These are phyloP conservation scores for Actinernus sp. DNA, from an alignment of 92 coral and sea anemone genomes.

Conservation along the genomic window DNA sequence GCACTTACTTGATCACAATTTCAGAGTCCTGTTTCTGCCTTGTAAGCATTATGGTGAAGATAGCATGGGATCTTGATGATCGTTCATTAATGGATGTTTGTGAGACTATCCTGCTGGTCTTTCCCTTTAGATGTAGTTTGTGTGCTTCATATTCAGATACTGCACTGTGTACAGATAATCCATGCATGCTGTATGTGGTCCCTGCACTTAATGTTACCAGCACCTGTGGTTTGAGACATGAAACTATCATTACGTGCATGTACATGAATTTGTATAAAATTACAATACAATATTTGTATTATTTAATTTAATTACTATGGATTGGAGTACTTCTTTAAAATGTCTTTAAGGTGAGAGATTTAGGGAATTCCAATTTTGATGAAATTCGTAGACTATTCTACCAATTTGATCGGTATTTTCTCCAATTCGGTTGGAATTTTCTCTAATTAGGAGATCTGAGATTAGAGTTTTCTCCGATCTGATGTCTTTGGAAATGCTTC, in stretches of 20 bases:
- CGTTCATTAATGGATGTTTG: constrained; percentile 20
- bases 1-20: constrained; percentile 35
- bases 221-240: constrained; percentile 35
- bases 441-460: no score
- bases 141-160: constrained; percentile 49
- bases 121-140: constrained; percentile 36
- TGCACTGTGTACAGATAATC: constrained; percentile 46
- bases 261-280: not conserved
- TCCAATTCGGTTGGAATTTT: no score
- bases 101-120: constrained; percentile 16
- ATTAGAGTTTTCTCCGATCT: no score
- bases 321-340: no score
- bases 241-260: not conserved
- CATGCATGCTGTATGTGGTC: constrained; percentile 49
- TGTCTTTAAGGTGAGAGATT: no score
- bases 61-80: constrained; percentile 63
- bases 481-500: no score
- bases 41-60: constrained; percentile 52
- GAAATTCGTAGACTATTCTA: no score
- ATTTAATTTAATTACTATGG: no score
- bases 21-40: constrained; percentile 61
- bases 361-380: no score
- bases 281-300: no score
- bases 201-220: constrained; percentile 42
- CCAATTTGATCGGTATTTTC: no score